These are phyloP conservation scores for Acholoe squamosa DNA, from an alignment of 2,888 invertebrate genomes.

Conservation along the genomic window DNA sequence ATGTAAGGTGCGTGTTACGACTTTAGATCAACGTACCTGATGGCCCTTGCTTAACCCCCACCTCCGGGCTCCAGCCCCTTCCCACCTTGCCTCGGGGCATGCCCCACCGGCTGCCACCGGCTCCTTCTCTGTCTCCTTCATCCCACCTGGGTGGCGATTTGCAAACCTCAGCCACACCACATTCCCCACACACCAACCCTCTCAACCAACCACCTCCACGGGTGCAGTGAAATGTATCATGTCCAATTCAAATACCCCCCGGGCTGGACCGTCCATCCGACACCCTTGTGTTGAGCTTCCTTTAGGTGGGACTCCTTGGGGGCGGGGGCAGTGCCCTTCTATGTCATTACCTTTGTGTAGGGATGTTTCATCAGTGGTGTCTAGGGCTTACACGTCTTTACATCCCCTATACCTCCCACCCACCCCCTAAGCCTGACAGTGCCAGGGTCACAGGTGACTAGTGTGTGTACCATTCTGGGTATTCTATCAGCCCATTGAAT, in stretches of 20 bases:
- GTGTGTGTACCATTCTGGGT: neutral
- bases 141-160: neutral
- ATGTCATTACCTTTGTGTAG: conserved; percentile 43
- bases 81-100: neutral
- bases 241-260: conserved; percentile 59
- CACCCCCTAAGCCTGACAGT: neutral
- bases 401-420: neutral
- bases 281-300: conserved; percentile 32
- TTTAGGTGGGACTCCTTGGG: neutral
- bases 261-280: conserved; percentile 45
- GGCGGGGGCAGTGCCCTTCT: conserved; percentile 24
- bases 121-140: neutral
- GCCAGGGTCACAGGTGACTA: conserved; percentile 15
- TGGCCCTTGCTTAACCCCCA: conserved; percentile 6
- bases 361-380: conserved; percentile 40
- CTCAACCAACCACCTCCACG: neutral
- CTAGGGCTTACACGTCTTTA: conserved; percentile 35
- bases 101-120: conserved; percentile 24
- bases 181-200: neutral
- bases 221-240: conserved; percentile 61
- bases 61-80: neutral
- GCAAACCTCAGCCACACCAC: neutral
- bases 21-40: conserved; percentile 50
- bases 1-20: conserved; percentile 22
- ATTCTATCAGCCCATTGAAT: conserved; percentile 34